Base-by-base conservation (phyloP, 2,888 invertebrate species). In the Heliconius sara region DNA sequence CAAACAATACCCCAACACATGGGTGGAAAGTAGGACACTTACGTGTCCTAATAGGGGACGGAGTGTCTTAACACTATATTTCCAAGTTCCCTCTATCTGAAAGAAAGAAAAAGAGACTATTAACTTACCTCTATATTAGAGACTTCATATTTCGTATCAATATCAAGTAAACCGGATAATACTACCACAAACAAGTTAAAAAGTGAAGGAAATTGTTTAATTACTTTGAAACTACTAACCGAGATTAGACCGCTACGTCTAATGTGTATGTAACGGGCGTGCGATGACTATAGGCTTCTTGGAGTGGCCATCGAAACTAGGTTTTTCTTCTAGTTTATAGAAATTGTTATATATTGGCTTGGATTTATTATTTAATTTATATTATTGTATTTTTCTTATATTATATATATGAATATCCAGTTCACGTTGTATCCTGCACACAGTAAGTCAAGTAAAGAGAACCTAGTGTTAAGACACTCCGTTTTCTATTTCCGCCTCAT, bases 181-280 rank as follows among this genome's bases (percentile, higher is more conserved):
- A 43, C 39, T 67, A 27, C 63, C 71, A 71, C 79, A 79, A 71
- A 77, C 82, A 83, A 78, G 79, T 80, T 81, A 80, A 80, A 78
- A 66, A 81, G 79, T 84, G 70, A 83, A 83, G 85, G 83, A 86
- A 87, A 87, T 88, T 85, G 87, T 86, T 85, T 89, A 88, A 88
- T 89, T 87, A 84, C 79, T 43, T 84, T 84, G 84, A 88, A 88
- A 89, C 88, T 82, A 89, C 87, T 90, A 89, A 90, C 91, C 90
- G 89, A 85, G 85, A 85, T 89, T 81, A 76, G 70, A 85, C 87
- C 86, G 87, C 85, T 85, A 86, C 63, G 74, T 78, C 71, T 73
- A 60, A 76, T 71, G 78, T 70, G 66, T 71, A 79, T 78, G n/a
- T 89, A 88, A 88, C 89, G 88, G 88, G 80, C 77, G 72, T 65